These are phyloP conservation scores for Balearica regulorum DNA, from an alignment of 2,797 vertebrate species.

Conservation along the genomic window DNA sequence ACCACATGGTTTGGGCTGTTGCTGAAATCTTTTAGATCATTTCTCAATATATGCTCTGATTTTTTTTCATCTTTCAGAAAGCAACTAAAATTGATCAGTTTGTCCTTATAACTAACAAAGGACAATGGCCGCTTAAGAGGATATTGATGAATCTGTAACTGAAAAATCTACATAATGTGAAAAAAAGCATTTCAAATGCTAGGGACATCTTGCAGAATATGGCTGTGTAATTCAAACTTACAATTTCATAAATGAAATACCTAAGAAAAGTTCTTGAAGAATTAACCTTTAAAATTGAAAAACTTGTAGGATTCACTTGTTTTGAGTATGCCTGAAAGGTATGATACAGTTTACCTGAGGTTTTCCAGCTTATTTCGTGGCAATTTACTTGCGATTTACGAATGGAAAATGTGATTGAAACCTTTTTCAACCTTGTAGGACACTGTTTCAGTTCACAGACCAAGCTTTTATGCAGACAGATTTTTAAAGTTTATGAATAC, in stretches of 20 bases:
- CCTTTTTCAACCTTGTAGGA: constrained; percentile 79
- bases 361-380: not conserved
- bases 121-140: not conserved
- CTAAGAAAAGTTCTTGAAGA: not conserved
- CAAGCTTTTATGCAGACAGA: constrained; percentile 94
- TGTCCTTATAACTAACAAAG: not conserved
- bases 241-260: not conserved
- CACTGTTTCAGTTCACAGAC: constrained; percentile 93
- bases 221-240: not conserved
- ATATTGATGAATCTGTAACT: not conserved
- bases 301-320: not conserved
- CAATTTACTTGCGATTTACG: not conserved
- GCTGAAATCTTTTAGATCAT: not conserved
- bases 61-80: not conserved
- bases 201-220: not conserved
- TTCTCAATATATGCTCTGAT: not conserved
- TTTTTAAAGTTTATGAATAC: constrained; percentile 99
- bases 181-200: not conserved
- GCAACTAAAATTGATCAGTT: not conserved
- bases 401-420: not conserved
- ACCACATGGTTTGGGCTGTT: not conserved
- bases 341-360: not conserved
- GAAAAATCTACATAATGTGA: not conserved
- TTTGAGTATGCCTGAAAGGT: not conserved
- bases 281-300: not conserved